Conservation (phyloP, 1,140 invertebrate genomes). For the Pentalonia nigronervosa region DNA sequence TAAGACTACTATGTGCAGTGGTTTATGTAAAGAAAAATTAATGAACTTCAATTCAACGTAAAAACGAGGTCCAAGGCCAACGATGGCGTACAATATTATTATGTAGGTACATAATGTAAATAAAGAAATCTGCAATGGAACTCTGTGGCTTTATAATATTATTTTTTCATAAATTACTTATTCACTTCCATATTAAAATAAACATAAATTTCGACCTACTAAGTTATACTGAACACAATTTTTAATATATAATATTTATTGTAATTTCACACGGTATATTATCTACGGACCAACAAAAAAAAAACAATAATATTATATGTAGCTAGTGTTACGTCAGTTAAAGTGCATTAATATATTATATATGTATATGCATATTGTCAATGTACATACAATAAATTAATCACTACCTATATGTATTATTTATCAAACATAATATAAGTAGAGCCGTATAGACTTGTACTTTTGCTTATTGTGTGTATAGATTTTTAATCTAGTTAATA, state of each 20-base stretch:
- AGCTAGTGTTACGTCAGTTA: background rate
- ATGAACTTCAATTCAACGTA: constrained; percentile 22
- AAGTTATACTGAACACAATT: background rate
- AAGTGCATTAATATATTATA: background rate
- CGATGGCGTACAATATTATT: background rate
- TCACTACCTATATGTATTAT: background rate
- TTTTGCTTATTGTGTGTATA: background rate
- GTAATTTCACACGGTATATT: constrained; percentile 5
- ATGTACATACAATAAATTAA: background rate
- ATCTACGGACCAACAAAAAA: background rate
- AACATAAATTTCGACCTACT: background rate
- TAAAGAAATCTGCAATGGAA: background rate
- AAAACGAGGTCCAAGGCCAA: background rate
- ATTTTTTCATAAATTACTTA: background rate
- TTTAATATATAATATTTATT: background rate
- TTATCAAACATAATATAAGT: background rate
- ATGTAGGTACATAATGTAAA: background rate
- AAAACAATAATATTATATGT: background rate
- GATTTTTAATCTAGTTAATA: background rate
- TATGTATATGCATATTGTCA: background rate
- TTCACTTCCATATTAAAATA: background rate
- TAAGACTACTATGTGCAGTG: background rate
- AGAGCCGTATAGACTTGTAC: background rate
- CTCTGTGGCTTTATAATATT: background rate
- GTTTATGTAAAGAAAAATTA: constrained; percentile 18